These are phyloP conservation scores for Argyrosomus regius DNA, from an alignment of 2,797 vertebrate species.

Conservation along the genomic window DNA sequence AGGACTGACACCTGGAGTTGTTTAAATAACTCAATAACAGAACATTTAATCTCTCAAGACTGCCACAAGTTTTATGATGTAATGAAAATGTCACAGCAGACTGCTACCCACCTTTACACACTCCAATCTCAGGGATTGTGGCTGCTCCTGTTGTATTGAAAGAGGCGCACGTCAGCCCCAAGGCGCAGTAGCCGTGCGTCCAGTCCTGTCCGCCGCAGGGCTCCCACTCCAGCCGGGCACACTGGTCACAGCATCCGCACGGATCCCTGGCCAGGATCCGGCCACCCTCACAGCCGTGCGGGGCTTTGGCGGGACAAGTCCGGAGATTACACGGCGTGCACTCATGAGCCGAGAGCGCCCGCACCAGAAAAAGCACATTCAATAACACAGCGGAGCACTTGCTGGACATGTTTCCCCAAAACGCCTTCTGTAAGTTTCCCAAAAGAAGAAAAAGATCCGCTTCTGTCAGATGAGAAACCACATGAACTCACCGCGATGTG, in stretches of 20 bases:
- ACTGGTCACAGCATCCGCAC: slow-evolving; percentile 87
- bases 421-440: slow-evolving; percentile 31
- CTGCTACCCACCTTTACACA: slow-evolving; percentile 85
- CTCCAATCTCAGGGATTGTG: slow-evolving; percentile 79
- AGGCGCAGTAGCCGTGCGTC: slow-evolving; percentile 84
- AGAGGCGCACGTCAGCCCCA: slow-evolving; percentile 85
- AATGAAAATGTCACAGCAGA: background rate
- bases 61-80: background rate
- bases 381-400: slow-evolving; percentile 69
- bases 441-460: slow-evolving; percentile 28
- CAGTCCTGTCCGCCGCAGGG: slow-evolving; percentile 86
- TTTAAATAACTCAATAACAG: background rate
- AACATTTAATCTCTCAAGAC: background rate
- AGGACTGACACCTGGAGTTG: slow-evolving; percentile 10
- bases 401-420: slow-evolving; percentile 72
- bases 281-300: slow-evolving; percentile 78
- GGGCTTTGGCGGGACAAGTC: slow-evolving; percentile 72
- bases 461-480: slow-evolving; percentile 48
- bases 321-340: slow-evolving; percentile 84
- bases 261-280: slow-evolving; percentile 81
- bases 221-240: slow-evolving; percentile 85
- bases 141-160: slow-evolving; percentile 79
- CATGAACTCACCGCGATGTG: slow-evolving; percentile 39
- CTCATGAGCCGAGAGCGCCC: slow-evolving; percentile 73
- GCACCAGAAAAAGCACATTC: slow-evolving; percentile 72